Conservation (phyloP, 2,888 invertebrate genomes). For the Agriopis leucophaearia region DNA sequence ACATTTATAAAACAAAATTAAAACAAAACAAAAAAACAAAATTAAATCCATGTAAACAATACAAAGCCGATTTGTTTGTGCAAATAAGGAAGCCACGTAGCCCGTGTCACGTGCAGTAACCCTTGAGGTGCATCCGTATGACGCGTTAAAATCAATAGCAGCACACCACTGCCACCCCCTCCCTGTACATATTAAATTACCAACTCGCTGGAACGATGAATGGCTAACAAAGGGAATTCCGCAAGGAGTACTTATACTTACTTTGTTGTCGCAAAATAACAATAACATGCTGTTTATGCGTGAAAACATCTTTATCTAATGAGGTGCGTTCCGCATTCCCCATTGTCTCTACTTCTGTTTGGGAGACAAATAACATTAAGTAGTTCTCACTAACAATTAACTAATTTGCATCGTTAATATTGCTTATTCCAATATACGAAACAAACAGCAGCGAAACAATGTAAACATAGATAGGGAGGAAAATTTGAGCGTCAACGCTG, state of each 20-base stretch:
- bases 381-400: conserved; percentile 12
- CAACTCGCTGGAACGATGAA: conserved; percentile 34
- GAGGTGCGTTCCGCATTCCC: conserved; percentile 3
- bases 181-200: conserved; percentile 47
- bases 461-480: not conserved
- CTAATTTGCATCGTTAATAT: conserved; percentile 20
- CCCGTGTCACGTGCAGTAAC: conserved; percentile 42
- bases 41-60: conserved; percentile 26
- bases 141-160: conserved; percentile 51
- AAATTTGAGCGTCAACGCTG: not conserved
- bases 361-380: conserved; percentile 11
- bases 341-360: conserved; percentile 6
- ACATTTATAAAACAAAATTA: not conserved
- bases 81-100: conserved; percentile 43
- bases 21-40: no score
- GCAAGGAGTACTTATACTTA: conserved; percentile 17
- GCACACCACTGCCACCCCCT: conserved; percentile 40
- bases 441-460: not conserved
- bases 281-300: conserved; percentile 26
- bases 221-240: conserved; percentile 42
- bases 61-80: conserved; percentile 36
- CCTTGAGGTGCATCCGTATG: conserved; percentile 46
- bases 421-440: not conserved
- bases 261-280: conserved; percentile 27
- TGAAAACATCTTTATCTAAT: conserved; percentile 29